Conservation (phyloP, 2,113 vertebrate genomes). For the Aplodontia rufa region DNA sequence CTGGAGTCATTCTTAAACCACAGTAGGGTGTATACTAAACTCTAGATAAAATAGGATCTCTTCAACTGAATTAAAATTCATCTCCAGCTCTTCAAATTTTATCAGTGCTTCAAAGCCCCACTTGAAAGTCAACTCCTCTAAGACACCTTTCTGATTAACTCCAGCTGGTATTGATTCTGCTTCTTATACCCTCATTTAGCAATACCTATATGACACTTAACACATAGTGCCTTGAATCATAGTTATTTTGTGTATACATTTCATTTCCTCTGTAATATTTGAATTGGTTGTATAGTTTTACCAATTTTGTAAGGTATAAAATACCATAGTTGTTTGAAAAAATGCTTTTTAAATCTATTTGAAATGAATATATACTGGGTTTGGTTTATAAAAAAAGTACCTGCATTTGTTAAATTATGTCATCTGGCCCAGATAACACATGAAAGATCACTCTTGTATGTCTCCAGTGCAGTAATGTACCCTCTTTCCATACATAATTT, state of each 20-base stretch:
- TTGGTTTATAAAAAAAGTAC: background rate
- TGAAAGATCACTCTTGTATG: rapidly evolving
- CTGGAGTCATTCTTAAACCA: constrained; percentile 9
- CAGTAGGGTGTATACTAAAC: background rate
- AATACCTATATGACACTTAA: background rate
- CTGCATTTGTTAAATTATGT: background rate
- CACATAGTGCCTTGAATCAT: rapidly evolving
- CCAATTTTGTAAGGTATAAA: background rate
- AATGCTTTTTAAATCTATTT: background rate
- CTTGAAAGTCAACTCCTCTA: background rate
- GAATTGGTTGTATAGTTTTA: background rate
- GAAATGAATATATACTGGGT: background rate
- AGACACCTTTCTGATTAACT: background rate
- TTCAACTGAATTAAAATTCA: constrained; percentile 23
- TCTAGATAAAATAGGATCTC: background rate
- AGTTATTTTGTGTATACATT: background rate
- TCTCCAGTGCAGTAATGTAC: background rate
- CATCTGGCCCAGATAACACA: background rate
- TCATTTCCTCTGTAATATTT: background rate
- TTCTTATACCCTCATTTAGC: background rate
- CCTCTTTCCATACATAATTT: background rate
- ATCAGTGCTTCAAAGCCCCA: background rate
- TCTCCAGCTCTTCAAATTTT: background rate
- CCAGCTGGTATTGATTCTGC: background rate
- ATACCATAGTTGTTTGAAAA: background rate